These are phyloP conservation scores for Homalodisca vitripennis DNA, from an alignment of 1,140 invertebrate species.

Conservation along the genomic window DNA sequence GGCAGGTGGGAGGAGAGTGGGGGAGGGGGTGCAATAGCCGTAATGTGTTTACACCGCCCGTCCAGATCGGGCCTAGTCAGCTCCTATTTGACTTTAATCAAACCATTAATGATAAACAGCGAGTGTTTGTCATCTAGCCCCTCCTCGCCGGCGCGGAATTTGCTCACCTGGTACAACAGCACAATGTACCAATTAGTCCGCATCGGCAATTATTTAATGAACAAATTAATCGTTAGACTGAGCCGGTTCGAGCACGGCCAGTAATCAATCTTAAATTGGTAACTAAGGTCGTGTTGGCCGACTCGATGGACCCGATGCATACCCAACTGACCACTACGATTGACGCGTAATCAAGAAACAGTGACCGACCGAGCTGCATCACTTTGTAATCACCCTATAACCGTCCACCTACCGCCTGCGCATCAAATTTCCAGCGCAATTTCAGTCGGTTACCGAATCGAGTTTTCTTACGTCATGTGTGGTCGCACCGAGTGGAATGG, in stretches of 20 bases:
- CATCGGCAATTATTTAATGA: slow-evolving; percentile 14
- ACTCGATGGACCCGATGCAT: neutral
- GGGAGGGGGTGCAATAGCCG: slow-evolving; percentile 1
- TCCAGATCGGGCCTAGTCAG: slow-evolving; percentile 12
- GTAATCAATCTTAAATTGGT: neutral
- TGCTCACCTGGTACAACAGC: too few species aligned
- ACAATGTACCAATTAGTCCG: slow-evolving; percentile 17
- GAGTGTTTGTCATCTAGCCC: slow-evolving; percentile 16
- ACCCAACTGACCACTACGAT: neutral
- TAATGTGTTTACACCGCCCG: slow-evolving; percentile 12
- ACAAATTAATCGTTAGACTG: slow-evolving; percentile 22
- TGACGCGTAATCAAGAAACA: too few species aligned
- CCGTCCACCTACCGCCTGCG: neutral
- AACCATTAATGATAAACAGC: slow-evolving; percentile 31
- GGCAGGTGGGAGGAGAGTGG: neutral
- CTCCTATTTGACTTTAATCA: slow-evolving; percentile 28
- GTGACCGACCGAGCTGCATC: neutral
- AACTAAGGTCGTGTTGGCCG: neutral
- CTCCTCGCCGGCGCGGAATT: neutral
- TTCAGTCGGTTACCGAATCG: slow-evolving; percentile 1
- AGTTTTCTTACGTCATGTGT: slow-evolving; percentile 13
- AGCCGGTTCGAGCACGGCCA: neutral
- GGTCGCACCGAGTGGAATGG: too few species aligned
- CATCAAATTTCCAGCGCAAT: slow-evolving; percentile 17
- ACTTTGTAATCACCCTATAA: neutral